Evolutionary conservation across 1,140 invertebrate genomes (phyloP), one percentile per base, ranked within the genome.

Genomic region (Drosophila grimshawi): DNA sequence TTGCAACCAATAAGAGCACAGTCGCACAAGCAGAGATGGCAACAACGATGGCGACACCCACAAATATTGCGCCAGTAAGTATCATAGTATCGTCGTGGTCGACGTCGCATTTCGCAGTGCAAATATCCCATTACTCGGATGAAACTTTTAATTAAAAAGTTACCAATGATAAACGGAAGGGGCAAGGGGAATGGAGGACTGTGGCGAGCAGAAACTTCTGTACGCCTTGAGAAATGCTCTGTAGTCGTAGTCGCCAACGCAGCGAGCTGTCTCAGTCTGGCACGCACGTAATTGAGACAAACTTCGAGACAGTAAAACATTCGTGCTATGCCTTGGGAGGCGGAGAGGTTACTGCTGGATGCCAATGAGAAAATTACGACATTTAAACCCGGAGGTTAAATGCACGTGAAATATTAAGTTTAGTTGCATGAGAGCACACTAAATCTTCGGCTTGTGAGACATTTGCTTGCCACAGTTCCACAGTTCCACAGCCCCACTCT

Each of bases 131-230:
- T 89, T 89, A 89, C 85, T 85, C 71, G 85, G 78, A 89, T 89
- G 85, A 88, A 88, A 88, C 85, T 89, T 89, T 89, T 89, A 89
- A 89, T 89, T 89, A 89, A 89, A 89, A 89, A 86, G 83, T 86
- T 86, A 66, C 83, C 83, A 86, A 86, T 86, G 85, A 86, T 80
- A 88, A 88, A 83, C 80, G 72, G 66, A 66, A 67, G n/a, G 66
- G 76, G 39, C 52, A 56, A 35, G 45, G 57, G 48, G 29, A 37
- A 8, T 3, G 41, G 10, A 0, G 39, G 39, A 43, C 64, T 57
- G 33, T 35, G 55, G 65, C 33, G 45, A 67, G 46, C 55, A 29
- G 30, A 56, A 65, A 65, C 63, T 65, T 65, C 32, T 46, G 45
- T 55, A 49, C 30, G 52, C 51, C 35, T 56, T 59, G 52, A 73